Evolutionary conservation across 2,113 vertebrate species (phyloP), one percentile per base, ranked within the genome.

Genomic region (Malaclemys terrapin): DNA sequence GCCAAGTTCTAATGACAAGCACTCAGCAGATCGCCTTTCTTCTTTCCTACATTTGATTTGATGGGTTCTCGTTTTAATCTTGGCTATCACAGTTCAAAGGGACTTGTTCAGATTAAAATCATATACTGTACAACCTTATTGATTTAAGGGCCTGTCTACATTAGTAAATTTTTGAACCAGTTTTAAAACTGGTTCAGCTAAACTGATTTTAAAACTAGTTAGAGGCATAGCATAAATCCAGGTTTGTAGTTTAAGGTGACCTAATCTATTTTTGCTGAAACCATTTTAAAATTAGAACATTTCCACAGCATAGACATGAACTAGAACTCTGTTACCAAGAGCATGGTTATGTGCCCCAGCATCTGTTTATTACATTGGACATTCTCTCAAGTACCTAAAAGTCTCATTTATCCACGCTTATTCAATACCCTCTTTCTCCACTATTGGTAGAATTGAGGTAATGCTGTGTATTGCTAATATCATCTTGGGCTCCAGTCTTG

Each of bases 261-360:
- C 82, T 89, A 85, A 85, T 93, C 95, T 93, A 85, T 93, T 96
- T 94, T 95, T 91, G 47, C 47, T 84, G 87, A 82, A 83, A 10
- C 54, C 83, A 54, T 78, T 94, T 95, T 57, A 93, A 91, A 92
- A 11, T 90, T 79, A 56, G 76, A 85, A 91, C 90, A 7, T 49
- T 85, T 87, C 35, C 85, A 24, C 24, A 42, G 88, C 91, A 92
- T 93, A 95, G 89, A 78, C 91, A 59, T 85, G 91, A 89, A 76
- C 91, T 91, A 38, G 65, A 72, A 38, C 65, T 72, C n/a, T 22
- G 35, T 87, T 96, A 89, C 91, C 95, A 91, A 84, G 83, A 95
- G 85, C 56, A 35, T 92, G 80, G 89, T 86, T 89, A 90, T 20
- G 29, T 56, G 84, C 69, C 22, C 75, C 52, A 93, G 85, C 45